Evolutionary conservation across 2,113 vertebrate species (phyloP).

Genomic region (Chauna torquata): DNA sequence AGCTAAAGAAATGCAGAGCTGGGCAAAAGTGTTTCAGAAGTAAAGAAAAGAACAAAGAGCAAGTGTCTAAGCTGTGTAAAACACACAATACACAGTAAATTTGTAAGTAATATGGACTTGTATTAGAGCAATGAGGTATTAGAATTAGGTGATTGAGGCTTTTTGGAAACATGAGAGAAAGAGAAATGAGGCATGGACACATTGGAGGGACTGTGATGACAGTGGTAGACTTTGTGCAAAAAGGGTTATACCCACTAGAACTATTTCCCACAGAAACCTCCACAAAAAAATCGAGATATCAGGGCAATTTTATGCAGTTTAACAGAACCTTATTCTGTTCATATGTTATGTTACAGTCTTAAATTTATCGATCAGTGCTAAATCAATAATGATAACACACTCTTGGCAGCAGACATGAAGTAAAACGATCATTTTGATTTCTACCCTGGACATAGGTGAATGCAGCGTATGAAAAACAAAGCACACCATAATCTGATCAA

Average conservation of each 20-base stretch:
- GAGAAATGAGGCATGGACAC: neutral
- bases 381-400: neutral
- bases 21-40: neutral
- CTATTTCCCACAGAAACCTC: neutral
- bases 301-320: neutral
- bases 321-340: neutral
- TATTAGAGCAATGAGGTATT: neutral
- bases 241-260: neutral
- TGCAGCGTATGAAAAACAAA: neutral
- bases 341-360: neutral
- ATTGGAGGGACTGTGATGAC: rapidly evolving
- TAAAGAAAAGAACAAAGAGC: neutral
- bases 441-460: neutral
- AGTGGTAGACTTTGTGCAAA: neutral
- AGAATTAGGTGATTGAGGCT: neutral
- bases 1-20: neutral
- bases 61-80: neutral
- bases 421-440: neutral
- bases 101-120: neutral
- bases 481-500: neutral
- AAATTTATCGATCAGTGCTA: neutral
- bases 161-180: neutral
- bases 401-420: neutral
- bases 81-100: neutral
- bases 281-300: neutral